A percentile compares a stretch with the other conserved stretches of the same genome.
phyloP scores from a whole-genome alignment of 2,888 invertebrate species.

The Drosophila rubida region DNA sequence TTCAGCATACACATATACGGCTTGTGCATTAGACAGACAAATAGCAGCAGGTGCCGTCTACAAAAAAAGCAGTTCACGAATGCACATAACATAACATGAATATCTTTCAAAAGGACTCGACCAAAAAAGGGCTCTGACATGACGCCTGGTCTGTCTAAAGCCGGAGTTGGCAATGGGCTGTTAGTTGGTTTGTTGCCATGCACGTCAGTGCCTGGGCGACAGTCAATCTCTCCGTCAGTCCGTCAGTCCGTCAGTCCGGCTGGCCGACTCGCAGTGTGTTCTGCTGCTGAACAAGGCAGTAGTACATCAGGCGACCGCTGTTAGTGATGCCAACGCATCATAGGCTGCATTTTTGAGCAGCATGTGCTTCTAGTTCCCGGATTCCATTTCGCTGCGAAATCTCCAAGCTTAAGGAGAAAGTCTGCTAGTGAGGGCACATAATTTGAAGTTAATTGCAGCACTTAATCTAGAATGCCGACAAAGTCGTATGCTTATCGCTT shows the following conservation, averaged over 20 bases:
- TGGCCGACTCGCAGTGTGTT: background rate
- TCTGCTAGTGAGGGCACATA: background rate
- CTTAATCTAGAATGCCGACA: background rate
- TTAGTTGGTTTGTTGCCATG: conserved; percentile 18
- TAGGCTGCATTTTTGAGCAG: conserved; percentile 25
- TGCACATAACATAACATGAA: conserved; percentile 40
- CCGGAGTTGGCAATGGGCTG: conserved; percentile 42
- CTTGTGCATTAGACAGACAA: conserved; percentile 47
- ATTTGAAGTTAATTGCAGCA: background rate
- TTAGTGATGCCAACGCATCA: conserved; percentile 23
- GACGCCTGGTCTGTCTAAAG: conserved; percentile 45
- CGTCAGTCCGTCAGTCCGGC: conserved; percentile 25
- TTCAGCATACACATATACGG: background rate
- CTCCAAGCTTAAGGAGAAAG: background rate
- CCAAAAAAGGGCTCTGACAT: conserved; percentile 37
- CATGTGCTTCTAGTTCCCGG: conserved; percentile 24
- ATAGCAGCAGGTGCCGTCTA: conserved; percentile 64
- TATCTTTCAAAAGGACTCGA: conserved; percentile 27
- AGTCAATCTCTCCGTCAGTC: conserved; percentile 6
- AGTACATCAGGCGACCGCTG: conserved; percentile 60
- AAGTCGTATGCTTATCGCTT: background rate
- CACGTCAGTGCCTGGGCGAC: conserved; percentile 3
- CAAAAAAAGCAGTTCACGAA: conserved; percentile 21
- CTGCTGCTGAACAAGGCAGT: conserved; percentile 22
- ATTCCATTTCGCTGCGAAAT: background rate